Conservation (phyloP, 2,888 invertebrate species). For the Lysandra coridon region DNA sequence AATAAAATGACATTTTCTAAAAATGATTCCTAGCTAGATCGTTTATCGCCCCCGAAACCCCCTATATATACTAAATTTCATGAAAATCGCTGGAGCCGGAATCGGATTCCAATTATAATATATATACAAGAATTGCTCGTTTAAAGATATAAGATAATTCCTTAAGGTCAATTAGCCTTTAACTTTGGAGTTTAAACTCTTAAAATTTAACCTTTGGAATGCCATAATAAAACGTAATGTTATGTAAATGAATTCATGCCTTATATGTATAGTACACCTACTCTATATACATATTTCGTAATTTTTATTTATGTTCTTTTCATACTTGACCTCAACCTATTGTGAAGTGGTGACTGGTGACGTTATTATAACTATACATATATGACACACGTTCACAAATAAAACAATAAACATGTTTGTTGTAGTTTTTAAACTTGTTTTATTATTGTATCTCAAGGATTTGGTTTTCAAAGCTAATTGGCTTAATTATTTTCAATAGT, state of each 20-base stretch:
- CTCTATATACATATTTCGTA: constrained; percentile 11
- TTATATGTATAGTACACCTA: background rate
- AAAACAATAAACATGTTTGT: background rate
- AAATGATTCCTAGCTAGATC: too few relatives aligned
- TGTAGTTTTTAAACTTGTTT: background rate
- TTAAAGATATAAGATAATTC: background rate
- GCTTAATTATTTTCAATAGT: background rate
- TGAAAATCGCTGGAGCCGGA: too few relatives aligned
- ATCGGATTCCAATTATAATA: too few relatives aligned
- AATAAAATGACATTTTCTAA: too few relatives aligned
- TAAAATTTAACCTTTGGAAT: background rate
- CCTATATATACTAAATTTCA: too few relatives aligned
- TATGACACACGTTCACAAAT: constrained; percentile 7
- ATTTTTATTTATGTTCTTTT: background rate
- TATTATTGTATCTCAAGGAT: background rate
- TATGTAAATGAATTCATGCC: constrained; percentile 1
- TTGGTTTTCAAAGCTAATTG: background rate
- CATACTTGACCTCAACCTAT: constrained; percentile 28
- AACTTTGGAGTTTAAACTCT: background rate
- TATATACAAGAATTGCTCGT: too few relatives aligned
- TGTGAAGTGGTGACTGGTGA: constrained; percentile 20
- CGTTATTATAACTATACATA: constrained; percentile 11
- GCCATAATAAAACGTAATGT: background rate
- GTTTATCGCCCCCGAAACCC: too few relatives aligned
- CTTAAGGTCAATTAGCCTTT: background rate